A percentile compares a stretch with the other conserved stretches of the same genome.
These are phyloP conservation scores for Phocoena phocoena DNA, from an alignment of 2,113 vertebrate genomes.

Conservation along the genomic window DNA sequence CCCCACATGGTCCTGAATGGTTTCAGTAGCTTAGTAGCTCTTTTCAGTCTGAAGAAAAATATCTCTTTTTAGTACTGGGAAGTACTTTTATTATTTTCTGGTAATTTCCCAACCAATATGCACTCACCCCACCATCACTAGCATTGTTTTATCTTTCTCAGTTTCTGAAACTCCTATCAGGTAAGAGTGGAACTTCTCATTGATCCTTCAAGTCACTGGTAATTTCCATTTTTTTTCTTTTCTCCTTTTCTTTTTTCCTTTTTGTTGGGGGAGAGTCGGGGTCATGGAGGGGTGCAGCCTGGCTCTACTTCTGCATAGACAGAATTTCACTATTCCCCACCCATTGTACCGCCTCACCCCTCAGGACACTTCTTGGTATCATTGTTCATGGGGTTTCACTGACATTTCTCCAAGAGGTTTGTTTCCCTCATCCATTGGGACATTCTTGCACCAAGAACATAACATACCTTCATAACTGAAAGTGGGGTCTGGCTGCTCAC, in stretches of 20 bases:
- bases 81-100: not conserved
- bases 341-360: not conserved
- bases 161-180: not conserved
- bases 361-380: not conserved
- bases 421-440: not conserved
- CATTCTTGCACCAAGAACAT: too few relatives aligned
- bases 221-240: not conserved
- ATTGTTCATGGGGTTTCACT: not conserved
- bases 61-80: not conserved
- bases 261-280: too few relatives aligned
- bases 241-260: too few relatives aligned
- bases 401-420: not conserved
- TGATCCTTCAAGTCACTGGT: not conserved
- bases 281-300: not conserved
- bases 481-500: too few relatives aligned
- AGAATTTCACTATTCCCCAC: not conserved
- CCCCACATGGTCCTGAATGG: not conserved
- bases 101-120: not conserved
- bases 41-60: not conserved
- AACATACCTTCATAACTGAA: not conserved
- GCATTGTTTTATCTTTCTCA: not conserved
- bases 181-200: not conserved
- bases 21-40: not conserved
- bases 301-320: not conserved
- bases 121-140: not conserved